A percentile compares a stretch with the other conserved stretches of the same genome.
phyloP scores from a whole-genome alignment of 1,140 invertebrate genomes.

The Steinernema khuongi region DNA sequence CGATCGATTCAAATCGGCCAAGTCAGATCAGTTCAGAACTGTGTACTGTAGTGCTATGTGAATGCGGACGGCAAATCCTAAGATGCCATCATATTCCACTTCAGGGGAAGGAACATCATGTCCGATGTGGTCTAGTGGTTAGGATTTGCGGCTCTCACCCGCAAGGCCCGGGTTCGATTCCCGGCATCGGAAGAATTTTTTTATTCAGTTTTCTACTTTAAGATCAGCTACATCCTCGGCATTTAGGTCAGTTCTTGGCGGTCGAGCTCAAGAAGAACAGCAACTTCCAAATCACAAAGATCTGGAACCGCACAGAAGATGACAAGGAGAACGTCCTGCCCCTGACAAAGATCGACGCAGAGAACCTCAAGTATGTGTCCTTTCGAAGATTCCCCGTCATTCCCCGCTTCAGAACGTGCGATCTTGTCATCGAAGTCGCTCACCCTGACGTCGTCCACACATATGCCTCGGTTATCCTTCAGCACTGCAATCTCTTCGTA shows the following conservation, averaged over 20 bases:
- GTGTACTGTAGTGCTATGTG: no score
- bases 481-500: not conserved
- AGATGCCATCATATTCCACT: no score
- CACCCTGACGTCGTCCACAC: slow-evolving; percentile 64
- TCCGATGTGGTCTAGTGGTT: no score
- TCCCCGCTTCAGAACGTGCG: slow-evolving; percentile 58
- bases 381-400: not conserved
- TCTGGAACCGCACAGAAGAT: slow-evolving; percentile 64
- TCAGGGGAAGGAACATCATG: no score
- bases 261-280: slow-evolving; percentile 54
- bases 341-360: slow-evolving; percentile 56
- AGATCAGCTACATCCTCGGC: not conserved
- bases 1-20: no score
- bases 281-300: slow-evolving; percentile 61
- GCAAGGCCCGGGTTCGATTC: no score
- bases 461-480: slow-evolving; percentile 62
- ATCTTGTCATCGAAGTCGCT: slow-evolving; percentile 67
- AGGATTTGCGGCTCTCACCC: no score
- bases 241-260: slow-evolving; percentile 62
- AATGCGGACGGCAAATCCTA: no score
- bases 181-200: no score
- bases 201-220: slow-evolving; percentile 32
- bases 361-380: slow-evolving; percentile 59
- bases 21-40: no score
- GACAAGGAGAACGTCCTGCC: slow-evolving; percentile 49